Percentiles rank a stretch among this genome's conserved stretches.
Evolutionary conservation across 2,113 vertebrate species (phyloP).

Genomic region (Percopsis transmontana): DNA sequence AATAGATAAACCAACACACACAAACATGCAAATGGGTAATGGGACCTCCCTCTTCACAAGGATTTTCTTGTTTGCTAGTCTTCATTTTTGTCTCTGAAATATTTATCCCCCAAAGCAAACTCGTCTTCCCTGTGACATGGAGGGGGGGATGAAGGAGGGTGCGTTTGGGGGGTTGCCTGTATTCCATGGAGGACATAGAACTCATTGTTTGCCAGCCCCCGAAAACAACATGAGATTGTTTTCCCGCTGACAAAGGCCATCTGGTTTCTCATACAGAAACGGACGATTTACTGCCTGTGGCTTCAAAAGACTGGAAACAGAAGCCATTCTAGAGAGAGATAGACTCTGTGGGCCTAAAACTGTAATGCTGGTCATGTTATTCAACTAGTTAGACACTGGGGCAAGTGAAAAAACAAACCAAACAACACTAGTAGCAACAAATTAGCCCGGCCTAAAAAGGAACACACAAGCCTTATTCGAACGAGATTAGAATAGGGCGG

Average conservation of each 20-base stretch:
- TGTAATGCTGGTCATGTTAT: conserved; percentile 53
- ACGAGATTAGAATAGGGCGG: too few species aligned
- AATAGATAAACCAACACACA: not conserved
- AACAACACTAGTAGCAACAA: conserved; percentile 17
- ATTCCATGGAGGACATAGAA: conserved; percentile 51
- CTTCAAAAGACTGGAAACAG: conserved; percentile 71
- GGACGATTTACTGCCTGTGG: conserved; percentile 68
- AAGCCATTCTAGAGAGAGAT: conserved; percentile 55
- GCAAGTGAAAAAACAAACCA: conserved; percentile 6
- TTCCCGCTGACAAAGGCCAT: conserved; percentile 74
- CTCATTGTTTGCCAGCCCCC: conserved; percentile 60
- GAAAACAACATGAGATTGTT: conserved; percentile 71
- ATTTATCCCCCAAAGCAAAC: conserved; percentile 65
- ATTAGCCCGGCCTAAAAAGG: not conserved
- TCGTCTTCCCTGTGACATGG: conserved; percentile 51
- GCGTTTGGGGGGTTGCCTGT: conserved; percentile 1
- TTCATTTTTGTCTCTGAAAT: conserved; percentile 64
- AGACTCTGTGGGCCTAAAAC: conserved; percentile 51
- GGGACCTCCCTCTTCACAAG: conserved; percentile 19
- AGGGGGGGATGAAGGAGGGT: conserved; percentile 29
- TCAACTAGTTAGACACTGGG: conserved; percentile 37
- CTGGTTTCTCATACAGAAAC: conserved; percentile 71
- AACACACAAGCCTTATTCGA: too few species aligned
- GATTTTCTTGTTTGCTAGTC: conserved; percentile 51
- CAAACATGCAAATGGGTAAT: too few species aligned